These are phyloP conservation scores for Zaprionus lachaisei DNA, from an alignment of 1,140 invertebrate species.

Conservation along the genomic window DNA sequence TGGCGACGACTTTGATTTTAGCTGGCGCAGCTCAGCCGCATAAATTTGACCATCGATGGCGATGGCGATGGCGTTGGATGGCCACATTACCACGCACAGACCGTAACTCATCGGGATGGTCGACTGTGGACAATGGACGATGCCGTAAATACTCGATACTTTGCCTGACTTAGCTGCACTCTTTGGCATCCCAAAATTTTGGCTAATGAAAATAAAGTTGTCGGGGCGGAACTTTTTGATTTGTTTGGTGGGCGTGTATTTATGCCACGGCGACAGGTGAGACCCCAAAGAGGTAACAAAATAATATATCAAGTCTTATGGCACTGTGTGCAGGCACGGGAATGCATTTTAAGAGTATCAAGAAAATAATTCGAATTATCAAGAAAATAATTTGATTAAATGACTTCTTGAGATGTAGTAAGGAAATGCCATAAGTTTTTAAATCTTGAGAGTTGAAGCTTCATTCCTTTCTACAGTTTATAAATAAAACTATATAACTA, in stretches of 20 bases:
- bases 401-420: not conserved
- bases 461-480: too few relatives aligned
- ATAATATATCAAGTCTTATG: conserved; percentile 15
- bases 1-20: conserved; percentile 67
- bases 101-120: conserved; percentile 45
- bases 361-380: not conserved
- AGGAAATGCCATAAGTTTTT: not conserved
- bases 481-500: too few relatives aligned
- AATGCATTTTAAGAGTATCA: not conserved
- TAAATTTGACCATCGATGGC: conserved; percentile 52
- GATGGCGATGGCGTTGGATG: conserved; percentile 8
- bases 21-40: conserved; percentile 61
- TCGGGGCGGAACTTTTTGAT: conserved; percentile 22
- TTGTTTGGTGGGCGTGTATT: conserved; percentile 51
- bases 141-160: conserved; percentile 57
- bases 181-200: conserved; percentile 70
- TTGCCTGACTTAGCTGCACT: conserved; percentile 69
- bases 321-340: not conserved
- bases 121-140: conserved; percentile 20
- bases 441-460: not conserved
- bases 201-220: conserved; percentile 74
- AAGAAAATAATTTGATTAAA: not conserved
- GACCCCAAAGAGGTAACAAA: not conserved
- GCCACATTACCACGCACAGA: conserved; percentile 48
- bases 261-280: conserved; percentile 61